These are phyloP conservation scores for Rhingia campestris DNA, from an alignment of 2,888 invertebrate species.

Conservation along the genomic window DNA sequence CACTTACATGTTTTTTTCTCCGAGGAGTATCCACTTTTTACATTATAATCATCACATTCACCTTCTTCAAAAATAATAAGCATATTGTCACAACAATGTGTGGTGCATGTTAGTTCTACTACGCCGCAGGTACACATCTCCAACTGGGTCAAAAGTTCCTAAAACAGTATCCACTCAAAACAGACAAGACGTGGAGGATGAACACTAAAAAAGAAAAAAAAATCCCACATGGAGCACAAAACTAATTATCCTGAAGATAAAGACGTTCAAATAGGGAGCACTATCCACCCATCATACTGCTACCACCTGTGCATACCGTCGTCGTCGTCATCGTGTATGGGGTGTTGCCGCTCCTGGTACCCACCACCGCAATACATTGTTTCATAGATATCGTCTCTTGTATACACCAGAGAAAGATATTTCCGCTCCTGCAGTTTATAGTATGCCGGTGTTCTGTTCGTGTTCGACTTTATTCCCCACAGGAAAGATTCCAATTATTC, in stretches of 20 bases:
- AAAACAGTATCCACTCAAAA: neutral
- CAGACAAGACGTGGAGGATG: neutral
- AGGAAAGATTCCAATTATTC: conserved; percentile 36
- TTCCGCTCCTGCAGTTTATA: conserved; percentile 1
- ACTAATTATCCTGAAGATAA: conserved; percentile 28
- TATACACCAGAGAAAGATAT: conserved; percentile 3
- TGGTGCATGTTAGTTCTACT: conserved; percentile 1
- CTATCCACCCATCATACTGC: neutral
- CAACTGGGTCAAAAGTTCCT: conserved; percentile 16
- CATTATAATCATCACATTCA: neutral
- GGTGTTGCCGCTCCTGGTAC: neutral
- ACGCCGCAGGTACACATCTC: neutral
- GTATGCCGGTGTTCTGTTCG: neutral
- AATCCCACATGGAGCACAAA: conserved; percentile 6
- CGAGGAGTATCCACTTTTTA: neutral
- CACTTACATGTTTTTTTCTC: neutral
- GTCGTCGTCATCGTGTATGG: neutral
- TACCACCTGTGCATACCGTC: neutral
- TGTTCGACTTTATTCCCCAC: conserved; percentile 8
- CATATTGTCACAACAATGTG: conserved; percentile 17
- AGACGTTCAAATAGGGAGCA: conserved; percentile 9
- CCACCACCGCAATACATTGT: conserved; percentile 11
- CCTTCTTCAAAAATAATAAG: neutral
- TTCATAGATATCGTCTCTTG: conserved; percentile 2
- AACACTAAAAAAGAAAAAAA: neutral